Conservation (phyloP, 2,888 invertebrate genomes). For the Elegia similella region DNA sequence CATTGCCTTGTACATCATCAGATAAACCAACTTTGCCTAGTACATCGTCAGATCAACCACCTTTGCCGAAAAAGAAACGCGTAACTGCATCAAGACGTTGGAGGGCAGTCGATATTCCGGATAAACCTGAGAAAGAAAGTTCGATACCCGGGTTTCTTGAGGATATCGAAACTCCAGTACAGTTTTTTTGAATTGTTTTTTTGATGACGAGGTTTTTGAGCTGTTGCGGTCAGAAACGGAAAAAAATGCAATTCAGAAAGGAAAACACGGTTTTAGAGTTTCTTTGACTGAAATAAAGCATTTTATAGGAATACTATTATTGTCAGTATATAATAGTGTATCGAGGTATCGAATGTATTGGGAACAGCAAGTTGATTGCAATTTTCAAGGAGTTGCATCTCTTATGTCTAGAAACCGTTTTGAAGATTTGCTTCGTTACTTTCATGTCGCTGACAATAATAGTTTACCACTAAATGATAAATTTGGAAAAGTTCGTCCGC, state of each 20-base stretch:
- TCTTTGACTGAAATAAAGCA: slow-evolving; percentile 1
- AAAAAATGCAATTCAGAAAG: slow-evolving; percentile 24
- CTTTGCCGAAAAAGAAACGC: no score
- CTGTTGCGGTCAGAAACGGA: slow-evolving; percentile 22
- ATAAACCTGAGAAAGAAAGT: not conserved
- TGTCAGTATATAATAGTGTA: slow-evolving; percentile 25
- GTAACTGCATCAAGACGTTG: no score
- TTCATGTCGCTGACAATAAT: slow-evolving; percentile 27
- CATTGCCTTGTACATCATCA: no score
- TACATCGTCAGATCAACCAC: no score
- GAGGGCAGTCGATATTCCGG: no score
- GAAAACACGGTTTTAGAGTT: slow-evolving; percentile 18
- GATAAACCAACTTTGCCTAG: no score
- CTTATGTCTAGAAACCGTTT: slow-evolving; percentile 35
- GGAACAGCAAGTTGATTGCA: slow-evolving; percentile 32
- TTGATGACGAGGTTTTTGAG: slow-evolving; percentile 16
- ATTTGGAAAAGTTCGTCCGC: slow-evolving; percentile 2
- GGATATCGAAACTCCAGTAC: not conserved
- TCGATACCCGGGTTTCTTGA: not conserved
- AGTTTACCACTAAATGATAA: slow-evolving; percentile 21
- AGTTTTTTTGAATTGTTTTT: slow-evolving; percentile 22
- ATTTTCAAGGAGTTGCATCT: slow-evolving; percentile 31
- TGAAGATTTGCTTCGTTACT: slow-evolving; percentile 9
- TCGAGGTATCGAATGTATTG: slow-evolving; percentile 34
- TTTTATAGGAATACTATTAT: slow-evolving; percentile 20